phyloP scores from a whole-genome alignment of 30 jellyfish, hydroid and myxozoan genomes.

The Aurelia coerulea region DNA sequence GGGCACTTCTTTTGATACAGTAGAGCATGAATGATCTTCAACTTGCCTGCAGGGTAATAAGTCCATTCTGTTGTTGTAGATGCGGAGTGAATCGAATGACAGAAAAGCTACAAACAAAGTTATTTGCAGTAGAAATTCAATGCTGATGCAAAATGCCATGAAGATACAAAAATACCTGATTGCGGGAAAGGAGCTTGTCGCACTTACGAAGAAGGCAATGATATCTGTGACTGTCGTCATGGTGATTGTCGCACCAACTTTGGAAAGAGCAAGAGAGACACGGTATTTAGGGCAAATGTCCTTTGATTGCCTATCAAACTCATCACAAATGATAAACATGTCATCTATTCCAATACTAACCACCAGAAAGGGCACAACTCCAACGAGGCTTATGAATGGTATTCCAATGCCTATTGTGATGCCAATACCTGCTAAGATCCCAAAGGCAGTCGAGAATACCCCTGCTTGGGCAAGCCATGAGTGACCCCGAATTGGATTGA shows the following conservation, averaged over 20 bases:
- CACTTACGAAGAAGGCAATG: slow-evolving; percentile 60
- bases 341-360: slow-evolving; percentile 81
- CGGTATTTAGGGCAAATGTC: slow-evolving; percentile 39
- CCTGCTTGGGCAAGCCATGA: slow-evolving; percentile 68
- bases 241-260: slow-evolving; percentile 77
- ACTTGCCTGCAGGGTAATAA: slow-evolving; percentile 47
- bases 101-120: slow-evolving; percentile 64
- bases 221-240: slow-evolving; percentile 81
- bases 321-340: slow-evolving; percentile 75
- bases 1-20: slow-evolving; percentile 43
- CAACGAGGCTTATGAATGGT: slow-evolving; percentile 75
- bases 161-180: slow-evolving; percentile 67
- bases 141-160: slow-evolving; percentile 51
- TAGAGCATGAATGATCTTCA: slow-evolving; percentile 55
- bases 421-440: slow-evolving; percentile 77
- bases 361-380: slow-evolving; percentile 76
- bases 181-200: slow-evolving; percentile 70
- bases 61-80: slow-evolving; percentile 51
- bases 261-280: slow-evolving; percentile 57
- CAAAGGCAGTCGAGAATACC: slow-evolving; percentile 58
- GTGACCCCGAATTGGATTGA: slow-evolving; percentile 75
- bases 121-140: slow-evolving; percentile 60
- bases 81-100: slow-evolving; percentile 59
- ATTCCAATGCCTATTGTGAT: slow-evolving; percentile 46
- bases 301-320: slow-evolving; percentile 53